Evolutionary conservation across 2,797 vertebrate species (phyloP).

Genomic region (Hoplostethus mediterraneus): DNA sequence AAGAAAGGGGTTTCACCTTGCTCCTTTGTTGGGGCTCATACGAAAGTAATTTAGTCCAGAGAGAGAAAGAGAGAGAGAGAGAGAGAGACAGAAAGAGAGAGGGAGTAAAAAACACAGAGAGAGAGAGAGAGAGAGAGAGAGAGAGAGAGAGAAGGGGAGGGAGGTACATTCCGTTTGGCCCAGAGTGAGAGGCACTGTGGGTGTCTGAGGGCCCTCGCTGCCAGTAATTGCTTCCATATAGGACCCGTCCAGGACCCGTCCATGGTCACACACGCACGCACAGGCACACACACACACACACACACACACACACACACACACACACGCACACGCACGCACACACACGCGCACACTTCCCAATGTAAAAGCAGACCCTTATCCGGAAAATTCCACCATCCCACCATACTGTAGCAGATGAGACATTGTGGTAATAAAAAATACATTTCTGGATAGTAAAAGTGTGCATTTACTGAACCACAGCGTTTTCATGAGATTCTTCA

Average conservation of each 20-base stretch:
- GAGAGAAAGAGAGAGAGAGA: slow-evolving; percentile 70
- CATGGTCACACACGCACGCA: slow-evolving; percentile 64
- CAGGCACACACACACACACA: slow-evolving; percentile 29
- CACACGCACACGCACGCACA: slow-evolving; percentile 26
- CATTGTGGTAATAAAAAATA: slow-evolving; percentile 6
- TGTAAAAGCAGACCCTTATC: slow-evolving; percentile 52
- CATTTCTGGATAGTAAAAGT: slow-evolving; percentile 25
- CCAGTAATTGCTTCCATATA: slow-evolving; percentile 98
- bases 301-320: slow-evolving; percentile 9
- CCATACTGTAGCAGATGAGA: neutral
- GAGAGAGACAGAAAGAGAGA: slow-evolving; percentile 41
- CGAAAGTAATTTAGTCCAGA: slow-evolving; percentile 90
- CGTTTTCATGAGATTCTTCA: slow-evolving; percentile 24
- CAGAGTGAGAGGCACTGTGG: slow-evolving; percentile 86
- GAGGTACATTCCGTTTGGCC: slow-evolving; percentile 88
- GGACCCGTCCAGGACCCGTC: slow-evolving; percentile 77
- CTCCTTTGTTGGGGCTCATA: slow-evolving; percentile 87
- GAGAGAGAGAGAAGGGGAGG: slow-evolving; percentile 57
- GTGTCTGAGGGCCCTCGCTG: slow-evolving; percentile 88
- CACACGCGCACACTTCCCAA: slow-evolving; percentile 18
- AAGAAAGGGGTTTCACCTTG: slow-evolving; percentile 85
- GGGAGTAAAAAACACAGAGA: slow-evolving; percentile 46
- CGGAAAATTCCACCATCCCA: slow-evolving; percentile 31
- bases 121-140: slow-evolving; percentile 45
- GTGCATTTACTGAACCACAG: slow-evolving; percentile 27